Conservation (phyloP, 2,113 vertebrate species). For the Melanerpes aurifrons region DNA sequence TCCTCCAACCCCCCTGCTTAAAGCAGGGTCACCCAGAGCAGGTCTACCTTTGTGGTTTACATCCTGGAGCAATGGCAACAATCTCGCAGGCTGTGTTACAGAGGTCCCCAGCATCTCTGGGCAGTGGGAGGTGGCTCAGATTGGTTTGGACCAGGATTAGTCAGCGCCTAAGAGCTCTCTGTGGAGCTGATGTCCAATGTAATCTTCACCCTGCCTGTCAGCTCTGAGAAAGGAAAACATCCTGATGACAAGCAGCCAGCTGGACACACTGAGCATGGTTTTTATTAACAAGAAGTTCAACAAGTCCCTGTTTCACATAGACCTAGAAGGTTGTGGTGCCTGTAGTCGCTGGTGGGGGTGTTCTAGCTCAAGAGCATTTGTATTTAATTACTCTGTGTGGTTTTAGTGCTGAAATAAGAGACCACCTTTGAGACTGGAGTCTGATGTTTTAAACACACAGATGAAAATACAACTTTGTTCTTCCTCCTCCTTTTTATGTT, state of each 20-base stretch:
- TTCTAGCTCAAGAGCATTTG: slow-evolving; percentile 34
- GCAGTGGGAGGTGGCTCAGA: background rate
- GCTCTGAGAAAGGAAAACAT: background rate
- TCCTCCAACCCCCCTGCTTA: too few relatives aligned
- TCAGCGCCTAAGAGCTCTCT: background rate
- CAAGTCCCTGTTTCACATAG: background rate
- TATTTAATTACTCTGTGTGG: slow-evolving; percentile 44
- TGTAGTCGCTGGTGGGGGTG: background rate
- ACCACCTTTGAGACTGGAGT: slow-evolving; percentile 48
- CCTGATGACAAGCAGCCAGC: background rate
- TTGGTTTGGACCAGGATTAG: background rate
- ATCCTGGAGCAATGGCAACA: background rate
- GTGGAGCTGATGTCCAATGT: background rate
- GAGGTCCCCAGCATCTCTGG: background rate
- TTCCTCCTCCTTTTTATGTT: background rate
- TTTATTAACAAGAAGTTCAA: background rate
- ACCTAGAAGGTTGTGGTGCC: background rate
- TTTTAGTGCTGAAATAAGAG: slow-evolving; percentile 15
- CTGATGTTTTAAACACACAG: background rate
- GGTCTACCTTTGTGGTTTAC: background rate
- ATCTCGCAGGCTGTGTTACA: background rate
- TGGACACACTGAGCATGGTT: background rate
- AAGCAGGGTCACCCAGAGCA: too few relatives aligned
- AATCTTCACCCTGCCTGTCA: background rate
- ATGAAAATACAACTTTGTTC: background rate